These are phyloP conservation scores for Limnodromus scolopaceus DNA, from an alignment of 2,797 vertebrate species.

Conservation along the genomic window DNA sequence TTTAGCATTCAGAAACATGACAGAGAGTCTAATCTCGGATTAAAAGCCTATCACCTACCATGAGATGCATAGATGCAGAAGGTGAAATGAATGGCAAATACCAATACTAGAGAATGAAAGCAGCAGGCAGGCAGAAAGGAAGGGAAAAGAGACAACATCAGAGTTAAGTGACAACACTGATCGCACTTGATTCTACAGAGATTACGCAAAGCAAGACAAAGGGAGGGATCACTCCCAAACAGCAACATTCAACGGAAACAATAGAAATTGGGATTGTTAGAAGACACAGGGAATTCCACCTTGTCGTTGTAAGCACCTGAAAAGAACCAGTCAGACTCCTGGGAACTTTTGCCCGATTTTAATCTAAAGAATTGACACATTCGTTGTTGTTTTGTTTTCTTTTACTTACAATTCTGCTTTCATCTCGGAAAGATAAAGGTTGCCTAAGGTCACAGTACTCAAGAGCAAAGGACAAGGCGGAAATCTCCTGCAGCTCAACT, in stretches of 20 bases:
- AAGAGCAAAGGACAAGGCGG: neutral
- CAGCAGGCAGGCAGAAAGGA: conserved; percentile 73
- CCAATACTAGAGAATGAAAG: conserved; percentile 81
- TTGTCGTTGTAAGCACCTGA: neutral
- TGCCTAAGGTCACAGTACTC: neutral
- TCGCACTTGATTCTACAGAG: neutral
- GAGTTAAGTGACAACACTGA: conserved; percentile 71
- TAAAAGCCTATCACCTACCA: conserved; percentile 76
- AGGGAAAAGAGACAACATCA: conserved; percentile 72
- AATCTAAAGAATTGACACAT: neutral
- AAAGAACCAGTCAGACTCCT: neutral
- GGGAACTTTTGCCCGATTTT: neutral
- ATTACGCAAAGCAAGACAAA: conserved; percentile 8
- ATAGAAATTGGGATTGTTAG: neutral
- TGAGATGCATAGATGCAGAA: conserved; percentile 81
- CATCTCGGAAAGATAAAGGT: neutral
- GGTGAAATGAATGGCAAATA: conserved; percentile 82
- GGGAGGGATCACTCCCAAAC: neutral
- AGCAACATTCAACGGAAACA: neutral
- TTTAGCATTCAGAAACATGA: conserved; percentile 57
- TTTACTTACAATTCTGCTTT: neutral
- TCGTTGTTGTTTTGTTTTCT: neutral
- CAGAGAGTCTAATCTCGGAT: conserved; percentile 41
- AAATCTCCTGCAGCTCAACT: conserved; percentile 38
- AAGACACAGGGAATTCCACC: neutral